A percentile compares a stretch with the other conserved stretches of the same genome.
Conservation (phyloP, 2,797 vertebrate genomes). For the Limnodromus scolopaceus region DNA sequence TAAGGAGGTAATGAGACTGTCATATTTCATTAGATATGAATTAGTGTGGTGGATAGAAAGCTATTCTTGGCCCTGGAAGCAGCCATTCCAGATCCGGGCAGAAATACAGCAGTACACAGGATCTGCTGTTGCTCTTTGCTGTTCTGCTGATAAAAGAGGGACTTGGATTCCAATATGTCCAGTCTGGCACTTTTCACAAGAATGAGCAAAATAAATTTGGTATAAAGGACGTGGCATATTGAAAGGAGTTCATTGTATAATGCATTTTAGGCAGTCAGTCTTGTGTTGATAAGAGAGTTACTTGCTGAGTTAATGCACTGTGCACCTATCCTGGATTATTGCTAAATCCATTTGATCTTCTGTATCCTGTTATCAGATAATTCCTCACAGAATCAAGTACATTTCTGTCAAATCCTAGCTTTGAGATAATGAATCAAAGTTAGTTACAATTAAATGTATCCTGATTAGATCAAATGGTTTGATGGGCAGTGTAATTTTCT, state of each 20-base stretch:
- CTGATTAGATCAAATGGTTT: background rate
- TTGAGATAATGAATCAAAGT: constrained; percentile 20
- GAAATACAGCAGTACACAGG: background rate
- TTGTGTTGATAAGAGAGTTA: background rate
- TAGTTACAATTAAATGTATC: background rate
- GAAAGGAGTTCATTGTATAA: background rate
- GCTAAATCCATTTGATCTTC: background rate
- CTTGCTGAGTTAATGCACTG: background rate
- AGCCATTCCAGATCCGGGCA: background rate
- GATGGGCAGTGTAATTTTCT: background rate
- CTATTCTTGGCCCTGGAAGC: background rate
- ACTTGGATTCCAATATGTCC: background rate
- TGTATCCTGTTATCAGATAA: background rate
- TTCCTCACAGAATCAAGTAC: background rate
- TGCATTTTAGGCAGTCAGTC: background rate
- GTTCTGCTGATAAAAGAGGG: background rate
- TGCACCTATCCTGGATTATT: background rate
- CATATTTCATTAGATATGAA: background rate
- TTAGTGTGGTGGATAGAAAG: background rate
- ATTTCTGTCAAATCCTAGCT: background rate
- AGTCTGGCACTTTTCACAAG: background rate
- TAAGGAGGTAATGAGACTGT: background rate
- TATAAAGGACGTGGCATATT: background rate
- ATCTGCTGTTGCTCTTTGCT: background rate
- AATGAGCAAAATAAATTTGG: background rate